A percentile compares a stretch with the other conserved stretches of the same genome.
Evolutionary conservation across 2,797 vertebrate species (phyloP).

Genomic region (Euthynnus affinis): DNA sequence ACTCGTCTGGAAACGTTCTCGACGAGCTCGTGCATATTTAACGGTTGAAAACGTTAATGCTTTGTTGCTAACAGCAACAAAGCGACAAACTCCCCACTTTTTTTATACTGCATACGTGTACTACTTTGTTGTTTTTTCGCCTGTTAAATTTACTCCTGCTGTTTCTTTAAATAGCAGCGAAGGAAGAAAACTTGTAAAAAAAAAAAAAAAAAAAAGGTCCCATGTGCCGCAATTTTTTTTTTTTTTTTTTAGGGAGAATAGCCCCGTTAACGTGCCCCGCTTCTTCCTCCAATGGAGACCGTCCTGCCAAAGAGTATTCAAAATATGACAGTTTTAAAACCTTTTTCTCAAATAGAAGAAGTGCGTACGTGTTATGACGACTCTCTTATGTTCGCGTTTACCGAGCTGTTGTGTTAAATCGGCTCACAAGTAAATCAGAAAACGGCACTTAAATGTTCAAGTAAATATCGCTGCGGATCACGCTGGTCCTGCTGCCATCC

Average conservation of each 20-base stretch:
- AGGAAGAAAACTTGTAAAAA: slow-evolving; percentile 18
- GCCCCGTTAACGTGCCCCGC: slow-evolving; percentile 42
- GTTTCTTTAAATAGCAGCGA: not conserved
- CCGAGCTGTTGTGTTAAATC: slow-evolving; percentile 17
- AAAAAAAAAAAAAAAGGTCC: slow-evolving; percentile 8
- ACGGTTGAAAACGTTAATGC: slow-evolving; percentile 61
- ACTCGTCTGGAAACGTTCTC: slow-evolving; percentile 54
- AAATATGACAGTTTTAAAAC: not conserved
- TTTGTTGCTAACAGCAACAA: too few relatives aligned
- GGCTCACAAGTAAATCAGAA: not conserved
- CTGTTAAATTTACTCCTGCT: not conserved
- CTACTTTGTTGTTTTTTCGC: not conserved
- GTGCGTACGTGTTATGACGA: not conserved
- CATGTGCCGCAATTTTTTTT: slow-evolving; percentile 57
- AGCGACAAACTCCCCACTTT: not conserved
- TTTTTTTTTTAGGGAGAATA: slow-evolving; percentile 52
- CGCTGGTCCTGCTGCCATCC: slow-evolving; percentile 7
- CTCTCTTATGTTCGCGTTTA: too few relatives aligned
- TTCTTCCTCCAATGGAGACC: slow-evolving; percentile 36
- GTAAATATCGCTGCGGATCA: slow-evolving; percentile 34
- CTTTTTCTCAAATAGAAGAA: fast-evolving
- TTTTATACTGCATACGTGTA: not conserved
- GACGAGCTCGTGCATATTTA: slow-evolving; percentile 75
- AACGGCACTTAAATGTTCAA: slow-evolving; percentile 1
- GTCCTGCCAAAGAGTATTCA: not conserved